phyloP scores from a whole-genome alignment of 2,113 vertebrate species.

The Coracopsis vasa region DNA sequence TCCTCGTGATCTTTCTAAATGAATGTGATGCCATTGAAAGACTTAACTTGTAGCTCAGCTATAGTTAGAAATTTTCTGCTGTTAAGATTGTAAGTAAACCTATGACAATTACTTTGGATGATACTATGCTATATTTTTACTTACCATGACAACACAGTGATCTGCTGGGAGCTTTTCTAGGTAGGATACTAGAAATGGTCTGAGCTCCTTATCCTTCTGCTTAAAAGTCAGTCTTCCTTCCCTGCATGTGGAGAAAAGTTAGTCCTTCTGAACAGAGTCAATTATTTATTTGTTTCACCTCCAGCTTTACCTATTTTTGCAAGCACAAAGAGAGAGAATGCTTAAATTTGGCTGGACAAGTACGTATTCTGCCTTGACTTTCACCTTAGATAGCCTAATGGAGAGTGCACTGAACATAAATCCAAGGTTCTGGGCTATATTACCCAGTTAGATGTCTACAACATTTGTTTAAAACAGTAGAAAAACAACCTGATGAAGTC shows the following conservation, averaged over 20 bases:
- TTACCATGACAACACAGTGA: neutral
- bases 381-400: neutral
- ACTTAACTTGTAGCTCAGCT: neutral
- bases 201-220: neutral
- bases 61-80: neutral
- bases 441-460: neutral
- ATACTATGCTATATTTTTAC: neutral
- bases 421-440: neutral
- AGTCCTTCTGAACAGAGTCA: neutral
- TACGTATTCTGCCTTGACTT: neutral
- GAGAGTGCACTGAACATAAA: neutral
- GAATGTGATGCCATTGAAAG: neutral
- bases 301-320: neutral
- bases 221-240: neutral
- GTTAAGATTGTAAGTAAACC: neutral
- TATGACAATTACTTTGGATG: neutral
- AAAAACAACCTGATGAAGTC: neutral
- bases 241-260: neutral
- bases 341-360: neutral
- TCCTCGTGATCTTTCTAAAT: neutral
- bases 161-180: neutral
- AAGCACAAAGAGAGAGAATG: neutral
- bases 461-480: neutral
- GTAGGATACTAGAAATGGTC: neutral
- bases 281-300: neutral